Conservation (phyloP, 2,113 vertebrate genomes). For the Megatriorchis doriae region DNA sequence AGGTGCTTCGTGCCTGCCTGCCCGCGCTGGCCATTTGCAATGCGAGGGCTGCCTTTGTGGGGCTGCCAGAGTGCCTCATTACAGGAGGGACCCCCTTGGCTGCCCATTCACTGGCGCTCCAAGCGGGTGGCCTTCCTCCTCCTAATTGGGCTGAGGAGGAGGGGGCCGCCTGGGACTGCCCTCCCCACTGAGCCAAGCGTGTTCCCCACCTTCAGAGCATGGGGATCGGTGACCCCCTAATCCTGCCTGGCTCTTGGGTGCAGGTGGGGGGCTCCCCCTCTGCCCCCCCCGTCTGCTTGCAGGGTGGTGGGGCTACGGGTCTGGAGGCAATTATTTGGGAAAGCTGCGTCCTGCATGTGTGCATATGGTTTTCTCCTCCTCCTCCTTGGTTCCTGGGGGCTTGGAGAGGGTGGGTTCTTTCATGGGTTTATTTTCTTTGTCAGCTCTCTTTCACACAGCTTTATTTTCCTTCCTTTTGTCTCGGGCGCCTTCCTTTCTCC, state of each 20-base stretch:
- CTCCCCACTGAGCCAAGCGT: not conserved
- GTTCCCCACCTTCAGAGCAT: fast-evolving
- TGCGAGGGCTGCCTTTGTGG: not conserved
- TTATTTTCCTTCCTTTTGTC: slow-evolving; percentile 29
- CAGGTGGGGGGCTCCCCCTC: not conserved
- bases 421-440: not conserved
- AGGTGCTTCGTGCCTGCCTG: not conserved
- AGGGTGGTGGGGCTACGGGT: not conserved
- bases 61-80: not conserved
- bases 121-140: not conserved
- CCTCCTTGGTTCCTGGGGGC: fast-evolving
- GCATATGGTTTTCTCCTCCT: not conserved
- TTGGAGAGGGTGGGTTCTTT: not conserved
- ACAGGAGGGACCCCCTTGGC: not conserved
- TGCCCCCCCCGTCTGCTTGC: not conserved
- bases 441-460: not conserved
- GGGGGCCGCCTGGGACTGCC: not conserved
- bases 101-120: not conserved
- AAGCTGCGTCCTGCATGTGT: not conserved
- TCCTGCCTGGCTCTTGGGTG: not conserved
- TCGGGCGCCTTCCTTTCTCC: not conserved
- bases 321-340: not conserved
- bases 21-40: fast-evolving
- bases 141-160: not conserved
- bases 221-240: not conserved